Conservation (phyloP, 2,113 vertebrate genomes). For the Lophochroa leadbeateri region DNA sequence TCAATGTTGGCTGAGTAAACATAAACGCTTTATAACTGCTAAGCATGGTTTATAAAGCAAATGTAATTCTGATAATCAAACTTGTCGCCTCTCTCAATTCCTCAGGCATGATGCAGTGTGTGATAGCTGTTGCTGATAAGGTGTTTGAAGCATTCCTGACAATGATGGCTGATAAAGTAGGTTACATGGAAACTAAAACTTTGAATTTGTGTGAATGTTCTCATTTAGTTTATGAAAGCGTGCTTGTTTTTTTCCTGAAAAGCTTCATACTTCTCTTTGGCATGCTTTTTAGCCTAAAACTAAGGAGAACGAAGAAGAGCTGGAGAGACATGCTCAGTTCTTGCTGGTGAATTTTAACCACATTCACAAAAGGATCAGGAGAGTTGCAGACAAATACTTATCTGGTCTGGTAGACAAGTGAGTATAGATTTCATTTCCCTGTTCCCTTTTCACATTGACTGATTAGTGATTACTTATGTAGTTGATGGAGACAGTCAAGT, state of each 20-base stretch:
- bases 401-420: slow-evolving; percentile 95
- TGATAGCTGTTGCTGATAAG: slow-evolving; percentile 94
- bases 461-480: not conserved
- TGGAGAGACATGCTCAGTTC: slow-evolving; percentile 94
- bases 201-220: not conserved
- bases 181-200: not conserved
- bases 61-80: not conserved
- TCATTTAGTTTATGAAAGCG: not conserved
- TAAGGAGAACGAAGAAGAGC: slow-evolving; percentile 93
- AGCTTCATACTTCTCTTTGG: not conserved
- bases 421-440: slow-evolving; percentile 35
- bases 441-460: not conserved
- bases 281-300: slow-evolving; percentile 86
- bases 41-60: not conserved
- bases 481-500: not conserved
- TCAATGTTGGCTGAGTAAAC: not conserved
- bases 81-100: not conserved
- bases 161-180: slow-evolving; percentile 97
- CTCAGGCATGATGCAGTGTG: slow-evolving; percentile 97
- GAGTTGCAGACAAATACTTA: slow-evolving; percentile 96
- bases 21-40: not conserved
- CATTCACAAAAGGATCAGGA: slow-evolving; percentile 94
- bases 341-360: slow-evolving; percentile 96
- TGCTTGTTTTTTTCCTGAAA: not conserved
- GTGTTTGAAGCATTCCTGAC: slow-evolving; percentile 95